Conservation (phyloP, 2,888 invertebrate genomes). For the Ellobium chinense region DNA sequence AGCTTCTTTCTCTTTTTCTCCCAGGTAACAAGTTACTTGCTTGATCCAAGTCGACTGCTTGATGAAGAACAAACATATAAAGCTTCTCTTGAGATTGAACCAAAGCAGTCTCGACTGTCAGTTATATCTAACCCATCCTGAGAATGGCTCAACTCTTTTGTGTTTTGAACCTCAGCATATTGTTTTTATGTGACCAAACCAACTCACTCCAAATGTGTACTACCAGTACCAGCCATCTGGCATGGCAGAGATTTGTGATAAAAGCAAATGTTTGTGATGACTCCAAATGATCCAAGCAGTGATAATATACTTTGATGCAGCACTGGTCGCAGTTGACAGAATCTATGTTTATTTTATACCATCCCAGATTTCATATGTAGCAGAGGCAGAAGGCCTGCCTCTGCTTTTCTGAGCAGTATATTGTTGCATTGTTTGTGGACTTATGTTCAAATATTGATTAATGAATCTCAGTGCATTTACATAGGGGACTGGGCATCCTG, state of each 20-base stretch:
- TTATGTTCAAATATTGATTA: no score
- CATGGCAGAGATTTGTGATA: slow-evolving; percentile 18
- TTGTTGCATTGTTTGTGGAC: no score
- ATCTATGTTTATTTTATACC: background rate
- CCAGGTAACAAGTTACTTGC: slow-evolving; percentile 87
- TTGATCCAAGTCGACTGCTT: slow-evolving; percentile 87
- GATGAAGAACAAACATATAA: slow-evolving; percentile 90
- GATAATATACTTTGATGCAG: background rate
- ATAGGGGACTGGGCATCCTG: no score
- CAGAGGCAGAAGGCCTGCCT: background rate
- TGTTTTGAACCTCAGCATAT: background rate
- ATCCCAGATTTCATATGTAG: background rate
- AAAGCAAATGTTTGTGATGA: background rate
- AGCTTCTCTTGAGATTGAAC: slow-evolving; percentile 90
- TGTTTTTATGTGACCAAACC: slow-evolving; percentile 2
- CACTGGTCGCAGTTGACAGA: background rate
- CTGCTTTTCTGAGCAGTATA: background rate
- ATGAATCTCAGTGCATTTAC: no score
- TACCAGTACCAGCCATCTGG: background rate
- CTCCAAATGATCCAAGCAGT: background rate
- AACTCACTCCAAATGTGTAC: background rate
- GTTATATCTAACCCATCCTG: slow-evolving; percentile 62
- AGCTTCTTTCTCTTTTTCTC: no score
- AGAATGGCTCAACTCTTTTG: slow-evolving; percentile 17
- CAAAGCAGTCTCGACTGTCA: slow-evolving; percentile 81